These are phyloP conservation scores for Neria commutata DNA, from an alignment of 2,888 invertebrate genomes.

Conservation along the genomic window DNA sequence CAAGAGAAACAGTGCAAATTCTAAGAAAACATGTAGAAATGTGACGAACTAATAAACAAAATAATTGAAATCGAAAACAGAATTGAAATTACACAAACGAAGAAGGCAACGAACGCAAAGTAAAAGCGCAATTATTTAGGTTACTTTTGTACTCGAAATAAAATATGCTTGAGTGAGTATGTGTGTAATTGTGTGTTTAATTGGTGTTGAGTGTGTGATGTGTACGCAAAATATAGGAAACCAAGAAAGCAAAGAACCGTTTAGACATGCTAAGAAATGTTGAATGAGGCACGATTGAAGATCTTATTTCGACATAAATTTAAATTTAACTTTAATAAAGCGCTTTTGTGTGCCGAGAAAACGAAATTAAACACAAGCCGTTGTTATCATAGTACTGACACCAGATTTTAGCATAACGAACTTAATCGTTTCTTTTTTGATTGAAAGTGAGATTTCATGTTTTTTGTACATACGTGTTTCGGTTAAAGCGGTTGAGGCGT, in stretches of 20 bases:
- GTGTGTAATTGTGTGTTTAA: neutral
- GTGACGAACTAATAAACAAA: constrained; percentile 21
- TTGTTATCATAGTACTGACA: too few relatives aligned
- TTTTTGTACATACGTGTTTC: too few relatives aligned
- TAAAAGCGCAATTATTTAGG: constrained; percentile 1
- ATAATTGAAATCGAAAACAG: constrained; percentile 14
- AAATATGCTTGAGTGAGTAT: neutral
- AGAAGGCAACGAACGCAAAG: constrained; percentile 21
- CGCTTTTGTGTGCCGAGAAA: too few relatives aligned
- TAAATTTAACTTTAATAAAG: constrained; percentile 11
- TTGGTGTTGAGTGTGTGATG: constrained; percentile 8
- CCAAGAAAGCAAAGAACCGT: constrained; percentile 20
- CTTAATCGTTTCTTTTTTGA: too few relatives aligned
- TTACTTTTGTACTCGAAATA: constrained; percentile 1
- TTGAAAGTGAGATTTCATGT: too few relatives aligned
- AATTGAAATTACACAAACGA: constrained; percentile 9
- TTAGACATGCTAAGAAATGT: constrained; percentile 16
- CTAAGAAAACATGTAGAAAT: constrained; percentile 25
- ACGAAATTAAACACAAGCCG: too few relatives aligned
- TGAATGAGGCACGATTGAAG: neutral
- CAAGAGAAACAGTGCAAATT: constrained; percentile 27
- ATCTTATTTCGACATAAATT: too few relatives aligned
- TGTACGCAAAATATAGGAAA: constrained; percentile 20
- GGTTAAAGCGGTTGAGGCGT: too few relatives aligned
- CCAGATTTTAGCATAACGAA: too few relatives aligned